Evolutionary conservation across 2,888 invertebrate genomes (phyloP), one percentile per base, ranked within the genome.

Genomic region (Pasiphila rectangulata): DNA sequence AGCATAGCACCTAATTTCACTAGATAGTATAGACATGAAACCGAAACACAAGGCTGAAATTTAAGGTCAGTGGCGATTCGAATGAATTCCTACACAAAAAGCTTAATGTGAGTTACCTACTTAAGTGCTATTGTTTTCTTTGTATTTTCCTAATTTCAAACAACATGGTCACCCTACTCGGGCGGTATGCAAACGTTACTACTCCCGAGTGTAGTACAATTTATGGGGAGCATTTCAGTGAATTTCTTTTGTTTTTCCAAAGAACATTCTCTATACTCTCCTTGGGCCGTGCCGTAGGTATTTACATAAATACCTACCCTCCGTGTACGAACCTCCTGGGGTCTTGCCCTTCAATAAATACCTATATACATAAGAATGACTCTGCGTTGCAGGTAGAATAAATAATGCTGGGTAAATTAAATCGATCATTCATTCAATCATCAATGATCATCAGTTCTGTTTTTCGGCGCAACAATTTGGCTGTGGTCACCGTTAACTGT

Each of bases 221-320:
- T 87, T 87, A 87, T 86, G 82, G 83, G 75, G 66, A 74, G 76
- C 79, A 81, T 84, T 84, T 73, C 79, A 69, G 76, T 69, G 83
- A 79, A 82, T 83, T 83, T 83, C 77, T 78, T 83, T 86, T 85
- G 83, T 81, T 84, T 83, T 72, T 79, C 75, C 69, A 72, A 78
- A 79, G 77, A 75, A 72, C 69, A 60, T 64, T 63, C 54, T 63
- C 69, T 53, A 42, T 51, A 49, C 50, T 54, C 58, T 56, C 56
- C 56, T 56, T 53, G 58, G 61, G 56, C 64, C 44, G 35, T 70
- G 67, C 66, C 61, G 62, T 65, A 57, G 56, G 58, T 63, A 71
- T 70, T 62, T 72, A 66, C 69, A 69, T 72, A 60, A 49, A 56
- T 61, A 59, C 54, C 56, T 61, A 62, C 60, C 50, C 51, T 43